A percentile compares a stretch with the other conserved stretches of the same genome.
Conservation (phyloP, 2,888 invertebrate genomes). For the Synanthedon myopaeformis region DNA sequence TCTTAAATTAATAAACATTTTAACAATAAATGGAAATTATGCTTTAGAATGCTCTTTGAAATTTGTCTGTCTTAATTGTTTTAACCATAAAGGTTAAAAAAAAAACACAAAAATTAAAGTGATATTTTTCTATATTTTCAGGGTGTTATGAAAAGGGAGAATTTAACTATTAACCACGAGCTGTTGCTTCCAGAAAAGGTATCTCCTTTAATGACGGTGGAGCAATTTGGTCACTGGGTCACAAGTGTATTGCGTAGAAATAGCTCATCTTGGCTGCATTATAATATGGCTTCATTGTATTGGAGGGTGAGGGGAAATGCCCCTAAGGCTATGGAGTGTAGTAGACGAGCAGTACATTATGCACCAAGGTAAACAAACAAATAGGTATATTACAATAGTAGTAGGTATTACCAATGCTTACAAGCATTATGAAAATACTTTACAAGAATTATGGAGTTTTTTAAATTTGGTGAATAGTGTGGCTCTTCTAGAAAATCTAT, state of each 20-base stretch:
- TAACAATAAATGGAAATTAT: too few relatives aligned
- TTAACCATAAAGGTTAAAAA: too few relatives aligned
- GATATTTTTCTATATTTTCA: constrained; percentile 17
- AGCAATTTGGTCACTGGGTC: constrained; percentile 73
- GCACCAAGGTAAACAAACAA: constrained; percentile 72
- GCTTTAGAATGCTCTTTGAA: too few relatives aligned
- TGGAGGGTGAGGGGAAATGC: constrained; percentile 83
- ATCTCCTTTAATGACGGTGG: constrained; percentile 35
- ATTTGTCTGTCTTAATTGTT: too few relatives aligned
- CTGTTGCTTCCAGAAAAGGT: constrained; percentile 28
- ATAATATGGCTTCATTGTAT: constrained; percentile 82
- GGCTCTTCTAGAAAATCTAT: too few relatives aligned
- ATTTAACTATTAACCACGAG: constrained; percentile 38
- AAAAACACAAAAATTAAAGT: neutral
- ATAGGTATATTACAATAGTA: too few relatives aligned
- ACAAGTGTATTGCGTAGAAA: constrained; percentile 73
- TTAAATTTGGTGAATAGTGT: too few relatives aligned
- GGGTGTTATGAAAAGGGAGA: constrained; percentile 43
- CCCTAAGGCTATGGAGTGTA: constrained; percentile 83
- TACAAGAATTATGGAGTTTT: too few relatives aligned
- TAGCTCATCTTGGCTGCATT: constrained; percentile 81
- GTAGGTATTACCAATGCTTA: too few relatives aligned
- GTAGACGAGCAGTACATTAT: constrained; percentile 79
- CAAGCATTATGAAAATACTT: too few relatives aligned
- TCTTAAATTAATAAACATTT: too few relatives aligned